A percentile compares a stretch with the other conserved stretches of the same genome.
These are phyloP conservation scores for Scelioninae gen. 1 DNA, from an alignment of 2,888 invertebrate species.

Conservation along the genomic window DNA sequence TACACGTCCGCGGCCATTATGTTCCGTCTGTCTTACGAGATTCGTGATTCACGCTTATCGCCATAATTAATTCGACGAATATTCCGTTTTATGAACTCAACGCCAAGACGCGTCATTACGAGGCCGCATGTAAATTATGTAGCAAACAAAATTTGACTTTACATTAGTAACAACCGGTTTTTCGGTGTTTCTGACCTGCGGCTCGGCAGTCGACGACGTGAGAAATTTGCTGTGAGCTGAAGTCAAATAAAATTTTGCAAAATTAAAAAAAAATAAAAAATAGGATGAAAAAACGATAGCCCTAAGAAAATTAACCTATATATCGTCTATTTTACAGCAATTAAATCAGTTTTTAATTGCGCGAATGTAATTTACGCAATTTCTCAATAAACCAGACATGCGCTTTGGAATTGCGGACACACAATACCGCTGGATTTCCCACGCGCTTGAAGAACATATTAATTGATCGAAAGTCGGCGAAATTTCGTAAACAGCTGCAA, in stretches of 20 bases:
- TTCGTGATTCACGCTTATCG: conserved; percentile 46
- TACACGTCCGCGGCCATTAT: conserved; percentile 46
- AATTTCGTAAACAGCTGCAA: conserved; percentile 51
- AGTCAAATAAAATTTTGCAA: no score
- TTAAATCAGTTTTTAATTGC: no score
- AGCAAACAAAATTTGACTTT: conserved; percentile 42
- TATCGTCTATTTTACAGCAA: no score
- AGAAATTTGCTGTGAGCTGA: no score
- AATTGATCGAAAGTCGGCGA: conserved; percentile 54
- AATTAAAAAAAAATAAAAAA: no score
- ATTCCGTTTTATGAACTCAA: conserved; percentile 38
- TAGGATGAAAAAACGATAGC: no score
- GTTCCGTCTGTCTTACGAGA: conserved; percentile 35
- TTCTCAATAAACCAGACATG: no score
- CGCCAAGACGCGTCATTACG: conserved; percentile 16
- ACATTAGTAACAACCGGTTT: conserved; percentile 47
- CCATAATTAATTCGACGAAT: conserved; percentile 51
- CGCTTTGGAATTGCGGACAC: no score
- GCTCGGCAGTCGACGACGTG: conserved; percentile 1
- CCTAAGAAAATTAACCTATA: no score
- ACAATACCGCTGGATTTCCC: no score
- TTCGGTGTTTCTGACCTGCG: conserved; percentile 48
- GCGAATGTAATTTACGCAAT: no score
- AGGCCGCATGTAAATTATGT: conserved; percentile 38
- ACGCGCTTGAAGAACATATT: no score